Evolutionary conservation across 1,140 invertebrate genomes (phyloP).

Genomic region (Eulimnadia texana): DNA sequence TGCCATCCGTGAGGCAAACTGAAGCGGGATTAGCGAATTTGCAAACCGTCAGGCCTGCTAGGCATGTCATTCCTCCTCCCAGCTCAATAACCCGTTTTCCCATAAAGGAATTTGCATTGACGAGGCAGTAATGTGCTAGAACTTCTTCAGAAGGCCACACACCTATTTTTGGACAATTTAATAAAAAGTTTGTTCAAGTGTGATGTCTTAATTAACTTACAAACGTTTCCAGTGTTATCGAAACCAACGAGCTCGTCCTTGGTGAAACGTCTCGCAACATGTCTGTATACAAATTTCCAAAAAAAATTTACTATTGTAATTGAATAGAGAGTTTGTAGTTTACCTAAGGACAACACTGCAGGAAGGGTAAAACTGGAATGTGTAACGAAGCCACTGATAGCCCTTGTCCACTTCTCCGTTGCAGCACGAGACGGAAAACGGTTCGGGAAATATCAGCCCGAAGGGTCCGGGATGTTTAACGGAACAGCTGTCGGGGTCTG

Average conservation of each 20-base stretch:
- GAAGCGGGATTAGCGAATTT: constrained; percentile 37
- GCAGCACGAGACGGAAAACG: not conserved
- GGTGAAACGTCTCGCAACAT: not conserved
- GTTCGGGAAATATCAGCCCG: not conserved
- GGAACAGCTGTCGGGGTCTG: not conserved
- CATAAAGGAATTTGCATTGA: constrained; percentile 46
- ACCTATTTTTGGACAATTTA: constrained; percentile 24
- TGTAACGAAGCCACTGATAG: constrained; percentile 4
- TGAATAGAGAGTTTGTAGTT: not conserved
- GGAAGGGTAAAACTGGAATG: not conserved
- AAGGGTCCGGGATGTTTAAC: constrained; percentile 1
- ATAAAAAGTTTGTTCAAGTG: not conserved
- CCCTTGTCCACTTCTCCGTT: not conserved
- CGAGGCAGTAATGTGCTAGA: constrained; percentile 53
- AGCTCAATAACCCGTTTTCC: constrained; percentile 56
- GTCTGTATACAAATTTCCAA: not conserved
- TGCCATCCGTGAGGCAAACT: constrained; percentile 61
- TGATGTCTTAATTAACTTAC: constrained; percentile 29
- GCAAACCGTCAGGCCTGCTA: constrained; percentile 58
- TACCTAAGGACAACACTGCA: constrained; percentile 7
- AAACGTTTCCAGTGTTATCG: constrained; percentile 83
- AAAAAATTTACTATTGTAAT: not conserved
- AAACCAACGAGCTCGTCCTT: constrained; percentile 49
- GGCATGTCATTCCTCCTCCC: constrained; percentile 71
- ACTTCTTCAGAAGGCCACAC: constrained; percentile 82